Percentiles rank a stretch among this genome's conserved stretches.
phyloP scores from a whole-genome alignment of 2,888 invertebrate species.

The Endomychus coccineus region DNA sequence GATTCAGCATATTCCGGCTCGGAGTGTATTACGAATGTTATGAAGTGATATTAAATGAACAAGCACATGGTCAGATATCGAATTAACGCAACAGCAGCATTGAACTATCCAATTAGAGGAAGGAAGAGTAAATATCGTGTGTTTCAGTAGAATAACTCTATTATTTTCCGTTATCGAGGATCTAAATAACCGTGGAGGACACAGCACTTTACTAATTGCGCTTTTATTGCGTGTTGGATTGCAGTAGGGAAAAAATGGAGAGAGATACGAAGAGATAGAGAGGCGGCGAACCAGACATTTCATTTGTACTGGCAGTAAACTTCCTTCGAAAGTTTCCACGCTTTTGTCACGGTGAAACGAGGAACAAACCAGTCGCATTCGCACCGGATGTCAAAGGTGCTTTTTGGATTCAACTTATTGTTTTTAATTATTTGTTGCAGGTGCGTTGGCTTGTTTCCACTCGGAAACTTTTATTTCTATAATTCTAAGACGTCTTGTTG shows the following conservation, averaged over 20 bases:
- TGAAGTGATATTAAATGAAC: slow-evolving; percentile 8
- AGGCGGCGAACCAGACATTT: neutral
- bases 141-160: slow-evolving; percentile 40
- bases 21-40: no score
- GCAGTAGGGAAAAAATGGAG: slow-evolving; percentile 16
- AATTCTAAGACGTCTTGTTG: neutral
- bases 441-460: neutral
- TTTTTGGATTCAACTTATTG: slow-evolving; percentile 10
- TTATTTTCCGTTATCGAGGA: slow-evolving; percentile 40
- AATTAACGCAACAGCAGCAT: slow-evolving; percentile 17
- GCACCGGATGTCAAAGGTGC: slow-evolving; percentile 3
- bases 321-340: slow-evolving; percentile 1
- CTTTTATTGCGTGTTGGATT: slow-evolving; percentile 36
- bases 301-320: no score
- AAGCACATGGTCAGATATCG: slow-evolving; percentile 13
- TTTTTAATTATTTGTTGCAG: slow-evolving; percentile 2
- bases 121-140: slow-evolving; percentile 39
- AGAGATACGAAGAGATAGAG: slow-evolving; percentile 3
- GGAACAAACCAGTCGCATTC: slow-evolving; percentile 6
- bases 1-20: no score
- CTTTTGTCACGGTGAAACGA: slow-evolving; percentile 12
- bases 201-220: slow-evolving; percentile 40
- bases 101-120: slow-evolving; percentile 34
- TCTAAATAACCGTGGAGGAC: slow-evolving; percentile 44
- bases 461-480: neutral